Conservation (phyloP, 2,113 vertebrate genomes). For the Oostethus manadensis region DNA sequence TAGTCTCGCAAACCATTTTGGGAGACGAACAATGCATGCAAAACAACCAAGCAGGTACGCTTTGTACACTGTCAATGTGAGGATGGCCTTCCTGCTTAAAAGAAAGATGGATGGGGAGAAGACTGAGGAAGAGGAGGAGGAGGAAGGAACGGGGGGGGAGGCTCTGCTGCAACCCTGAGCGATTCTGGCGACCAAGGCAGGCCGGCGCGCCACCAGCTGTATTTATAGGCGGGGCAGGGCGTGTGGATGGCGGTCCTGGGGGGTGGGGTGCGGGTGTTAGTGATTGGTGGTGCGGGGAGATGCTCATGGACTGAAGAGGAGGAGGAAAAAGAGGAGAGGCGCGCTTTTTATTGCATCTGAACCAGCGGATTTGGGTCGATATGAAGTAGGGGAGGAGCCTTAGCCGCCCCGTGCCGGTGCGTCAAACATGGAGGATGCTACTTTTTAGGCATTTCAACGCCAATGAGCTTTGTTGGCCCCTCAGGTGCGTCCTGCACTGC, state of each 20-base stretch:
- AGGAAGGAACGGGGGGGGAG: slow-evolving; percentile 58
- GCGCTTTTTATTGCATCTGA: slow-evolving; percentile 23
- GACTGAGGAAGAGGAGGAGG: slow-evolving; percentile 47
- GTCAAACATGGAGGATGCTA: not conserved
- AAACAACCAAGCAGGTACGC: slow-evolving; percentile 21
- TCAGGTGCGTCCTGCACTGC: slow-evolving; percentile 2
- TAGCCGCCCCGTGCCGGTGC: slow-evolving; percentile 3
- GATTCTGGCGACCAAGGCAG: slow-evolving; percentile 77
- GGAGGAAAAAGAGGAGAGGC: slow-evolving; percentile 22
- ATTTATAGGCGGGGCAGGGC: slow-evolving; percentile 82
- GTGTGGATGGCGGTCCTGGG: slow-evolving; percentile 74
- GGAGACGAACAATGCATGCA: slow-evolving; percentile 96
- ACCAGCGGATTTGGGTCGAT: slow-evolving; percentile 26
- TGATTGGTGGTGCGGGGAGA: slow-evolving; percentile 79
- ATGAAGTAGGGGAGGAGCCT: slow-evolving; percentile 18
- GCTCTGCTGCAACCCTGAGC: slow-evolving; percentile 75
- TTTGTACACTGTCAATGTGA: too few relatives aligned
- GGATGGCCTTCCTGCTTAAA: too few relatives aligned
- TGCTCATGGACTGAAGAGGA: slow-evolving; percentile 54
- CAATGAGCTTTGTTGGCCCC: not conserved
- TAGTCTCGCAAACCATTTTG: slow-evolving; percentile 98
- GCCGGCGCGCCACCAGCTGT: slow-evolving; percentile 76
- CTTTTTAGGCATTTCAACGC: too few relatives aligned
- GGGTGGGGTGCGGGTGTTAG: slow-evolving; percentile 77
- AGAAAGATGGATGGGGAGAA: slow-evolving; percentile 27